Percentiles rank a stretch among this genome's conserved stretches.
These are phyloP conservation scores for Coenonympha arcania DNA, from an alignment of 2,888 invertebrate genomes.

Conservation along the genomic window DNA sequence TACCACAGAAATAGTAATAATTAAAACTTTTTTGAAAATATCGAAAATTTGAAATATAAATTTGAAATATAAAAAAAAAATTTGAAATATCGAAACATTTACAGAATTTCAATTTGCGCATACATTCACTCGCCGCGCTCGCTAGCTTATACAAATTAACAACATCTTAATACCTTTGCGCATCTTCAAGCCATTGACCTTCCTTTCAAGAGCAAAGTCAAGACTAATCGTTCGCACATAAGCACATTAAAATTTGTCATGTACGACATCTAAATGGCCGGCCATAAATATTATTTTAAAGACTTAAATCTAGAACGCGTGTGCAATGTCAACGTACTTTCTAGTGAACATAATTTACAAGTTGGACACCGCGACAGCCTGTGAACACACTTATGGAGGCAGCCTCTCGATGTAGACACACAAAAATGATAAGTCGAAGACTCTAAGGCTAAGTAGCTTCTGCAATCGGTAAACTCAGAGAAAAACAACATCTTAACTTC, in stretches of 20 bases:
- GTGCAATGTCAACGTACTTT: constrained; percentile 36
- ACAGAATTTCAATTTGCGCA: background rate
- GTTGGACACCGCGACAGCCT: constrained; percentile 34
- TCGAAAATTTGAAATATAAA: too few relatives aligned
- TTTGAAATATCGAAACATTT: background rate
- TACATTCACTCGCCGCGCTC: background rate
- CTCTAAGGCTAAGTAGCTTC: too few relatives aligned
- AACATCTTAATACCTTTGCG: background rate
- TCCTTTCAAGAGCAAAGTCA: constrained; percentile 7
- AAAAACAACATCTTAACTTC: too few relatives aligned
- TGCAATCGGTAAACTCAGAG: too few relatives aligned
- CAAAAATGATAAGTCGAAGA: background rate
- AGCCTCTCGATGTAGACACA: background rate
- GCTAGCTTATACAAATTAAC: constrained; percentile 1
- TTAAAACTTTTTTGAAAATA: too few relatives aligned
- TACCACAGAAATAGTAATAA: too few relatives aligned
- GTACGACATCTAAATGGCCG: constrained; percentile 18
- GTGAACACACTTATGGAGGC: constrained; percentile 20
- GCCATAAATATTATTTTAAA: constrained; percentile 24
- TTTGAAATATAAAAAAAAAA: too few relatives aligned
- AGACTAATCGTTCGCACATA: constrained; percentile 18
- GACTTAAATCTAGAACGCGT: constrained; percentile 25
- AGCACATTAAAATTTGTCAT: constrained; percentile 23
- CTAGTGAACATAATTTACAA: constrained; percentile 46
- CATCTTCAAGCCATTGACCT: constrained; percentile 12